These are phyloP conservation scores for Amphimedon queenslandica DNA, from an alignment of 37 sponge, comb jelly and placozoan genomes.

Conservation along the genomic window DNA sequence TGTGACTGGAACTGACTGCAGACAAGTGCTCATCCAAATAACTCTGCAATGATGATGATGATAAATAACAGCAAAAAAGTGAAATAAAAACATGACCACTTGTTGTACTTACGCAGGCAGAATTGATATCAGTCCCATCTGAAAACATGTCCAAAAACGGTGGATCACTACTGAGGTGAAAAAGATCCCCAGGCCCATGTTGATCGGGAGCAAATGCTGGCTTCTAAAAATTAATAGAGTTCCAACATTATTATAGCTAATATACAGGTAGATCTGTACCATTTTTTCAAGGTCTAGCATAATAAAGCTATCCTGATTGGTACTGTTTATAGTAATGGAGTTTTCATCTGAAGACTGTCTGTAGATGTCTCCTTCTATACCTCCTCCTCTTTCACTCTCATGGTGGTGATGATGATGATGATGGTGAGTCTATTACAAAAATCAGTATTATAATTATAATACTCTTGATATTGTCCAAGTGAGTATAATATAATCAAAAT, in stretches of 20 bases:
- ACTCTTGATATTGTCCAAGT: no score
- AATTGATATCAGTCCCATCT: background rate
- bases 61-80: no score
- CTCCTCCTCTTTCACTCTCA: background rate
- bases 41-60: no score
- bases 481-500: no score
- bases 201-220: conserved; percentile 39
- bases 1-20: no score
- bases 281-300: conserved; percentile 17
- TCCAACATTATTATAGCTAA: background rate
- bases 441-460: no score
- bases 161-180: conserved; percentile 23
- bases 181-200: conserved; percentile 26
- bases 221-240: conserved; percentile 8
- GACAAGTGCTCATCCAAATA: no score
- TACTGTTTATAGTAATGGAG: background rate
- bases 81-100: no score
- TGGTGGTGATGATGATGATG: no score
- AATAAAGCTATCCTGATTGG: conserved; percentile 16
- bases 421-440: no score
- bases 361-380: background rate
- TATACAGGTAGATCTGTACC: background rate
- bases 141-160: conserved; percentile 19
- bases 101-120: background rate
- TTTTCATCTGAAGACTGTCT: background rate